These are phyloP conservation scores for Etia nguti DNA, from an alignment of 2,113 vertebrate species.

Conservation along the genomic window DNA sequence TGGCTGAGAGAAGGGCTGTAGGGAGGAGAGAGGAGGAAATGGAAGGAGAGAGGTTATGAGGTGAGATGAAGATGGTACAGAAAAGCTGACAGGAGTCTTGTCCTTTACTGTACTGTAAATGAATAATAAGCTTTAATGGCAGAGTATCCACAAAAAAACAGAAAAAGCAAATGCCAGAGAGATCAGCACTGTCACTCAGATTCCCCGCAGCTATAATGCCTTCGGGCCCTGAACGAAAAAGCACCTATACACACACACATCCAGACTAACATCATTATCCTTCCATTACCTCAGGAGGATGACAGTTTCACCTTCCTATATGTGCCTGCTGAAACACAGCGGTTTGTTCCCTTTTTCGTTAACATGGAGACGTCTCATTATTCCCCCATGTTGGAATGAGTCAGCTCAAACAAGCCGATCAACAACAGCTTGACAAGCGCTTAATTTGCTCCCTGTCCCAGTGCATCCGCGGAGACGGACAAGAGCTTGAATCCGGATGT, in stretches of 20 bases:
- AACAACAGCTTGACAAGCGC: neutral
- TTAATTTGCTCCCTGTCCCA: neutral
- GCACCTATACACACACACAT: neutral
- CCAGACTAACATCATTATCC: neutral
- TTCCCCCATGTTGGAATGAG: slow-evolving; percentile 1
- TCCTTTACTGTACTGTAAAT: slow-evolving; percentile 11
- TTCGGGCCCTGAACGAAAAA: neutral
- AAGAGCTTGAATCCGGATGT: neutral
- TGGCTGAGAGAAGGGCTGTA: neutral
- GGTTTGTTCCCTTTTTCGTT: neutral
- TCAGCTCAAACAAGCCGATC: slow-evolving; percentile 1
- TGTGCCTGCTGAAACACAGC: neutral
- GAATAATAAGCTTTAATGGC: slow-evolving; percentile 6
- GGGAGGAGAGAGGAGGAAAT: neutral
- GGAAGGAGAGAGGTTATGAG: neutral
- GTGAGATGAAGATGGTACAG: neutral
- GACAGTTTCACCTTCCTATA: neutral
- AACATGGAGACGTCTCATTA: neutral
- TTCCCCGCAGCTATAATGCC: neutral
- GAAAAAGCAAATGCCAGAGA: neutral
- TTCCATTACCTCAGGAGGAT: neutral
- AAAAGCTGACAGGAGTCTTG: neutral
- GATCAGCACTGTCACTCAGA: neutral
- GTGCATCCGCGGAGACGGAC: neutral
- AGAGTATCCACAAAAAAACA: neutral